Evolutionary conservation across 2,888 invertebrate genomes (phyloP).

Genomic region (Rotaria macrura): DNA sequence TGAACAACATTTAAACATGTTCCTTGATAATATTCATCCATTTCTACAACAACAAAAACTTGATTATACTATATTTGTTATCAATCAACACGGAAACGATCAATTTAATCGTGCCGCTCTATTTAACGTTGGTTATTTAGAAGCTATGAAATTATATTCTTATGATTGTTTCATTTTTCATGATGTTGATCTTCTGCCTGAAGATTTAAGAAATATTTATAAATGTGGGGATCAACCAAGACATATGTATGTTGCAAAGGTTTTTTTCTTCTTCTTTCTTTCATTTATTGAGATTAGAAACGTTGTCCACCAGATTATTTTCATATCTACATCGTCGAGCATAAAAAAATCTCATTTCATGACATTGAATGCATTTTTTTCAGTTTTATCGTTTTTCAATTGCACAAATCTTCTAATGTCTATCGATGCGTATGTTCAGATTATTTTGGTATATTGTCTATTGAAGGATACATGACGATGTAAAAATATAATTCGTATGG

Average conservation of each 20-base stretch:
- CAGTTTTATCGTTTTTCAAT: too few relatives aligned
- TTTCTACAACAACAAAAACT: constrained; percentile 5
- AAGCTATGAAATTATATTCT: constrained; percentile 68
- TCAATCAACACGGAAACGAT: not conserved
- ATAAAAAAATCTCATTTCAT: too few relatives aligned
- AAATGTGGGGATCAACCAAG: constrained; percentile 78
- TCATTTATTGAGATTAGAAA: too few relatives aligned
- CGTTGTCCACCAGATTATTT: too few relatives aligned
- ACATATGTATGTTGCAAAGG: constrained; percentile 58
- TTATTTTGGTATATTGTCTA: too few relatives aligned
- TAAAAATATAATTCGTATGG: too few relatives aligned
- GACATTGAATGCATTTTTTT: too few relatives aligned
- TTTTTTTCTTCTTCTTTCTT: too few relatives aligned
- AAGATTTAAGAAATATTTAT: constrained; percentile 82
- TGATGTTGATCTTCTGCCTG: constrained; percentile 83
- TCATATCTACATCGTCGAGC: too few relatives aligned
- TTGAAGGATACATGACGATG: too few relatives aligned
- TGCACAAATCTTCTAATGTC: too few relatives aligned
- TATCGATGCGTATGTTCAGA: too few relatives aligned
- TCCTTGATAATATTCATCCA: constrained; percentile 20
- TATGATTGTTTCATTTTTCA: constrained; percentile 81
- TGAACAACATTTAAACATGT: constrained; percentile 1
- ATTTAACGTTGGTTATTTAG: constrained; percentile 88
- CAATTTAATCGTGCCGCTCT: constrained; percentile 86
- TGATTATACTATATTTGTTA: constrained; percentile 5